Evolutionary conservation across 2,797 vertebrate species (phyloP).

Genomic region (Anolis apletophallus): DNA sequence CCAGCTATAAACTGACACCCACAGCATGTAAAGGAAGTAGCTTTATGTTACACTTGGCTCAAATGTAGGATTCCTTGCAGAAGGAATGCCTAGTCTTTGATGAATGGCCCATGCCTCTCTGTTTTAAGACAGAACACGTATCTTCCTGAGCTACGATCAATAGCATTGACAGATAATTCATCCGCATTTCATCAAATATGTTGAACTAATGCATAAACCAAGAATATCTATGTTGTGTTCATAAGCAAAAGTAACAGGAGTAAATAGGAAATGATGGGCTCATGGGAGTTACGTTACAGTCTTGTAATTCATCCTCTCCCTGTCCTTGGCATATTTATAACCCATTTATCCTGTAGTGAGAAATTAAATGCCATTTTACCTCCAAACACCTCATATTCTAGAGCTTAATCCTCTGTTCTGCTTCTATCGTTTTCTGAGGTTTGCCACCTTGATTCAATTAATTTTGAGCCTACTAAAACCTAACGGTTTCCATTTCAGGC

Average conservation of each 20-base stretch:
- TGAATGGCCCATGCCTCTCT: neutral
- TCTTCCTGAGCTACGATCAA: neutral
- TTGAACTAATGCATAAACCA: constrained; percentile 19
- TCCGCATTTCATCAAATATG: neutral
- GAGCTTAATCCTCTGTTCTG: constrained; percentile 23
- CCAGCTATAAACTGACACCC: constrained; percentile 54
- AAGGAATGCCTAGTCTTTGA: constrained; percentile 33
- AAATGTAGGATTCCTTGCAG: constrained; percentile 28
- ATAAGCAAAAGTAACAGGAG: constrained; percentile 39
- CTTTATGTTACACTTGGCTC: constrained; percentile 65
- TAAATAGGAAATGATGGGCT: constrained; percentile 60
- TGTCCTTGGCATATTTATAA: constrained; percentile 60
- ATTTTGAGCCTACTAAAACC: too few species aligned
- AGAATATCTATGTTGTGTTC: neutral
- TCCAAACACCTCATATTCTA: neutral
- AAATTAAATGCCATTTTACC: neutral
- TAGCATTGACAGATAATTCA: constrained; percentile 18
- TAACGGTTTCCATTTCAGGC: too few species aligned
- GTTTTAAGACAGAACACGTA: constrained; percentile 40
- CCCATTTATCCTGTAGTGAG: neutral
- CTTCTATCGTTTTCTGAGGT: neutral
- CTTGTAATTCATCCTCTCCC: constrained; percentile 54
- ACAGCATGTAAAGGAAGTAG: constrained; percentile 59
- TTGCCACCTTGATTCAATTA: neutral
- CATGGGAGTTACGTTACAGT: constrained; percentile 55